Evolutionary conservation across 1,140 invertebrate species (phyloP).

Genomic region (Calephelis virginiensis): DNA sequence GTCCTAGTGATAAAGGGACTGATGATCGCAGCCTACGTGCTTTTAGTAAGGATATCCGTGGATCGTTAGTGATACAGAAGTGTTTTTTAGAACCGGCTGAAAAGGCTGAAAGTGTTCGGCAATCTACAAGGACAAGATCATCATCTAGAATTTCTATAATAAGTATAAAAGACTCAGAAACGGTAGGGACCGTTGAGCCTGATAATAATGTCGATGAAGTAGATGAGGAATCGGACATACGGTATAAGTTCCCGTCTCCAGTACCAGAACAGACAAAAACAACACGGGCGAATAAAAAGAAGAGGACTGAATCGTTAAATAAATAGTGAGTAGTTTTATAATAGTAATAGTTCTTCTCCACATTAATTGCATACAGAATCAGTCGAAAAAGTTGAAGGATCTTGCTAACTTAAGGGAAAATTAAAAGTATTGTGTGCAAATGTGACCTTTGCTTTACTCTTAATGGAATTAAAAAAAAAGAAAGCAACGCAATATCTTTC

Average conservation of each 20-base stretch:
- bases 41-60: no score
- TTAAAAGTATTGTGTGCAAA: no score
- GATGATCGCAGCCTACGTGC: no score
- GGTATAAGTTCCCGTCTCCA: constrained; percentile 44
- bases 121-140: neutral
- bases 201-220: constrained; percentile 17
- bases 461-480: no score
- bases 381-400: no score
- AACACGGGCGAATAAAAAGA: constrained; percentile 12
- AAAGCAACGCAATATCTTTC: no score
- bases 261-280: constrained; percentile 2
- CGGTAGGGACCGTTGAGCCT: neutral
- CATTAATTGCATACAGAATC: no score
- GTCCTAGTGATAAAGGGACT: no score
- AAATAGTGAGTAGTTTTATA: constrained; percentile 34
- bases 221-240: constrained; percentile 24
- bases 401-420: no score
- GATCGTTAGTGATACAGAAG: no score
- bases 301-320: constrained; percentile 25
- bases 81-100: neutral
- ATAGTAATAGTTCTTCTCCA: constrained; percentile 14
- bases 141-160: constrained; percentile 7
- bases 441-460: no score
- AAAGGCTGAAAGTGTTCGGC: neutral
- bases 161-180: constrained; percentile 19